Evolutionary conservation across 1,140 invertebrate species (phyloP).

Genomic region (Artemia franciscana): DNA sequence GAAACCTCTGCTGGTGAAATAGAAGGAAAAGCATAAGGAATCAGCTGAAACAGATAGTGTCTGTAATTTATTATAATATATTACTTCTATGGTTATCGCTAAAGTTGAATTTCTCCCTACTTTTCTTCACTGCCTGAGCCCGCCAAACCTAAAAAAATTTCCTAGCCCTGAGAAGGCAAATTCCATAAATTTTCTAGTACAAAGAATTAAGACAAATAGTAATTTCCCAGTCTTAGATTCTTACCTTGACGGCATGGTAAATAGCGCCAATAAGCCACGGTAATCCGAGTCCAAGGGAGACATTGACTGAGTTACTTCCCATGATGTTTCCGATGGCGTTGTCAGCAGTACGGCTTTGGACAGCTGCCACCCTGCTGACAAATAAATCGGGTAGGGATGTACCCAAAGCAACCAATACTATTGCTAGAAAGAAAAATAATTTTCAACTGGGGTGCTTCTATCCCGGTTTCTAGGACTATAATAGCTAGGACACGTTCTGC

Average conservation of each 20-base stretch:
- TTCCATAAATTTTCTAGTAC: not conserved
- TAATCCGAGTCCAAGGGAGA: constrained; percentile 36
- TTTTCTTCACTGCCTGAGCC: not conserved
- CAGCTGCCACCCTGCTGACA: constrained; percentile 39
- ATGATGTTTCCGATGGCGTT: constrained; percentile 47
- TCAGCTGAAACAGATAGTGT: too few species aligned
- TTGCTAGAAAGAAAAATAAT: constrained; percentile 23
- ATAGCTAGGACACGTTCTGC: not conserved
- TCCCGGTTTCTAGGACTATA: not conserved
- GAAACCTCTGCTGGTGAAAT: too few species aligned
- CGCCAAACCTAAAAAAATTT: not conserved
- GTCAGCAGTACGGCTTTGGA: constrained; percentile 40
- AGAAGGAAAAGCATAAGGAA: too few species aligned
- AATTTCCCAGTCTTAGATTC: too few species aligned
- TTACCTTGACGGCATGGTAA: constrained; percentile 28
- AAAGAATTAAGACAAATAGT: too few species aligned
- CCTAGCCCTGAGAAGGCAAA: not conserved
- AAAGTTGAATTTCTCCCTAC: not conserved
- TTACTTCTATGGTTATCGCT: not conserved
- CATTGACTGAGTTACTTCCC: constrained; percentile 46
- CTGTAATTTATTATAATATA: not conserved
- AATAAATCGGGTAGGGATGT: constrained; percentile 41
- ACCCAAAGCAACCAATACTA: constrained; percentile 42
- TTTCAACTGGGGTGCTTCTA: not conserved
- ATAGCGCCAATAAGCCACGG: constrained; percentile 36